Evolutionary conservation across 2,797 vertebrate species (phyloP).

Genomic region (Anomalospiza imberbis): DNA sequence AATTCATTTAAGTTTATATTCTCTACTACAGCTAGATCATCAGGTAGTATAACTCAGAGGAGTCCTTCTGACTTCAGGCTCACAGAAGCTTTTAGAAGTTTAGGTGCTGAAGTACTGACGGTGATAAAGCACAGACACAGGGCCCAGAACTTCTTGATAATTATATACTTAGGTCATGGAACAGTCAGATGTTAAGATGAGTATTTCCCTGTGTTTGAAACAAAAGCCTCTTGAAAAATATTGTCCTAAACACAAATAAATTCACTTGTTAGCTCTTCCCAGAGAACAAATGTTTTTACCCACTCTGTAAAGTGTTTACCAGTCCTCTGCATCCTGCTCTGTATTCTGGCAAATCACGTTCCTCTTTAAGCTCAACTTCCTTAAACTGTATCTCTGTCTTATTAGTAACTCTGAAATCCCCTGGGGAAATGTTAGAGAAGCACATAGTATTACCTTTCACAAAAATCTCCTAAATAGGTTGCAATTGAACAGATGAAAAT

Average conservation of each 20-base stretch:
- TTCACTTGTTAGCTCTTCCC: not conserved
- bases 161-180: not conserved
- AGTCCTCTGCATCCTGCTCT: not conserved
- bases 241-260: not conserved
- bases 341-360: not conserved
- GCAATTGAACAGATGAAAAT: not conserved
- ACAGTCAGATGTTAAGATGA: not conserved
- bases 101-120: not conserved
- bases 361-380: not conserved
- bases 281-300: not conserved
- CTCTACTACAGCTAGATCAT: not conserved
- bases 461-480: not conserved
- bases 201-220: not conserved
- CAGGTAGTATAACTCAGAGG: not conserved
- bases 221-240: conserved; percentile 22
- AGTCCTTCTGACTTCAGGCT: not conserved
- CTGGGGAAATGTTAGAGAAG: not conserved
- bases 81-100: not conserved
- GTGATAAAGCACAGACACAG: not conserved
- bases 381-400: not conserved
- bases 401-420: not conserved
- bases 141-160: not conserved
- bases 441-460: not conserved
- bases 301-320: not conserved
- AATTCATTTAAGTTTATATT: not conserved